These are phyloP conservation scores for Calycopis cecrops DNA, from an alignment of 1,140 invertebrate genomes.

Conservation along the genomic window DNA sequence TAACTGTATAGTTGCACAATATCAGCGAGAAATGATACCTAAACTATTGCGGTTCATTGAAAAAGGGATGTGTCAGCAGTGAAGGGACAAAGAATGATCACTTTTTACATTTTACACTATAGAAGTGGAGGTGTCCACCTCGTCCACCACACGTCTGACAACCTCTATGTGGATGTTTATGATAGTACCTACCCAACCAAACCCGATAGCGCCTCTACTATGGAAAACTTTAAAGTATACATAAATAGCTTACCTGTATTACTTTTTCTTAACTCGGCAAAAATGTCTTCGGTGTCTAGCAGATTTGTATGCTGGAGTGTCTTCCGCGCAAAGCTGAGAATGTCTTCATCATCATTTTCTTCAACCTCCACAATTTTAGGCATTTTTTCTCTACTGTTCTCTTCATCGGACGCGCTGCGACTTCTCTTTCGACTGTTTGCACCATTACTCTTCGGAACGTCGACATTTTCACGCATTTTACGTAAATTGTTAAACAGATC, in stretches of 20 bases:
- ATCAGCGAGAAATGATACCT: too few species aligned
- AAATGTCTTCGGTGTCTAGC: slow-evolving; percentile 58
- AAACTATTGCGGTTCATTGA: too few species aligned
- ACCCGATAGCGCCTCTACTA: background rate
- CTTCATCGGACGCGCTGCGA: slow-evolving; percentile 30
- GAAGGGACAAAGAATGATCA: too few species aligned
- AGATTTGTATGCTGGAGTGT: slow-evolving; percentile 47
- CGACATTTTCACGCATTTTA: slow-evolving; percentile 34
- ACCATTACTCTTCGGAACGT: background rate
- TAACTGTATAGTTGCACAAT: too few species aligned
- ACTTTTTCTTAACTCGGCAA: slow-evolving; percentile 35
- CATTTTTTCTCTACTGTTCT: slow-evolving; percentile 41
- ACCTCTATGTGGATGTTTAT: too few species aligned
- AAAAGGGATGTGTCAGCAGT: too few species aligned
- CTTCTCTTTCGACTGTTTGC: slow-evolving; percentile 19
- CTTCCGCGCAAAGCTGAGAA: slow-evolving; percentile 57
- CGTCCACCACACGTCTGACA: too few species aligned
- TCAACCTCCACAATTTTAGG: slow-evolving; percentile 49
- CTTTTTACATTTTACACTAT: too few species aligned
- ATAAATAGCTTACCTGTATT: slow-evolving; percentile 40
- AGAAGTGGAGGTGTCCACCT: too few species aligned
- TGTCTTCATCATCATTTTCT: slow-evolving; percentile 51
- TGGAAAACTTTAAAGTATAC: background rate
- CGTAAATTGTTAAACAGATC: slow-evolving; percentile 57
- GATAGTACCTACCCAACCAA: too few species aligned